Percentiles rank a stretch among this genome's conserved stretches.
Conservation (phyloP, 2,797 vertebrate genomes). For the Schizopygopsis malacanthus region DNA sequence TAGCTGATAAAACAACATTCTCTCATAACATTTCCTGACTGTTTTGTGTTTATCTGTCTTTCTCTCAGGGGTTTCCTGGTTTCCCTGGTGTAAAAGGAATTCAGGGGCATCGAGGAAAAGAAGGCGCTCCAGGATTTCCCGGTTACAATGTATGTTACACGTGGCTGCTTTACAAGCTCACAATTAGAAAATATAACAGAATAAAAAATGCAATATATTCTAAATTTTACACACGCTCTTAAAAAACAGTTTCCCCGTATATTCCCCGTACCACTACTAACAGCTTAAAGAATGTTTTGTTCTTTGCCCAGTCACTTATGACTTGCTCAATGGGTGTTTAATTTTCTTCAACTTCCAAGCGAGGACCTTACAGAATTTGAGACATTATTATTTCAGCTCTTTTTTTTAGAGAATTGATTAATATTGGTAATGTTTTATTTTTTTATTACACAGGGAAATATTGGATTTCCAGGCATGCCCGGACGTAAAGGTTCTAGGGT, state of each 20-base stretch:
- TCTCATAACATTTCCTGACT: not conserved
- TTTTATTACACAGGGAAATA: slow-evolving; percentile 15
- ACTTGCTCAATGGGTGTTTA: not conserved
- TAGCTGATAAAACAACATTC: not conserved
- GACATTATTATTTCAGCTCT: not conserved
- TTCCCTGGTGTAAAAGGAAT: slow-evolving; percentile 40
- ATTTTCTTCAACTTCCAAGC: not conserved
- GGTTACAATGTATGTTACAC: slow-evolving; percentile 12
- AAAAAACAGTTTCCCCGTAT: not conserved
- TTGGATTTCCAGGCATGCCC: not conserved
- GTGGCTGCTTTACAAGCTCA: not conserved
- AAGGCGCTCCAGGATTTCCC: slow-evolving; percentile 5
- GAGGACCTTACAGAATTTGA: not conserved
- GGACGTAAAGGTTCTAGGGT: slow-evolving; percentile 44
- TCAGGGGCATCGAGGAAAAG: slow-evolving; percentile 34
- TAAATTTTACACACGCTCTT: not conserved
- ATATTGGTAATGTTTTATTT: not conserved
- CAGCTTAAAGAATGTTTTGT: not conserved
- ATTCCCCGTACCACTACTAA: too few species aligned
- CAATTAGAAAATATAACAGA: not conserved
- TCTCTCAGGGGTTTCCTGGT: slow-evolving; percentile 71
- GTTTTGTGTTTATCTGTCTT: not conserved
- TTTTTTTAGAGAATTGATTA: not conserved
- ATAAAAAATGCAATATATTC: not conserved
- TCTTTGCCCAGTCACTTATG: not conserved